Evolutionary conservation across 2,113 vertebrate genomes (phyloP).

Genomic region (Hyperoodon ampullatus): DNA sequence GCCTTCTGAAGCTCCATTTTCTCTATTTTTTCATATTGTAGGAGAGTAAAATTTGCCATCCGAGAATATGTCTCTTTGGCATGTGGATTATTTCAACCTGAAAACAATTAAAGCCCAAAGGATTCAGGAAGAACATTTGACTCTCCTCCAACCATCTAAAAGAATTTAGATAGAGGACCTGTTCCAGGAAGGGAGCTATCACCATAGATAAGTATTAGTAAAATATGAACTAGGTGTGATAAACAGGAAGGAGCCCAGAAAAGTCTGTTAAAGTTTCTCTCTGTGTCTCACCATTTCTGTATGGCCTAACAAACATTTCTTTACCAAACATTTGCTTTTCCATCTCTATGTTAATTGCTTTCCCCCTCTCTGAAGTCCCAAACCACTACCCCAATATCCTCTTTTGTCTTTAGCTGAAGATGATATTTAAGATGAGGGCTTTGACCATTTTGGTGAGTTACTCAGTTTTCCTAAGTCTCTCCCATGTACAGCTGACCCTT

Average conservation of each 20-base stretch:
- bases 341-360: not conserved
- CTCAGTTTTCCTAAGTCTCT: not conserved
- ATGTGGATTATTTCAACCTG: not conserved
- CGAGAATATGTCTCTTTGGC: not conserved
- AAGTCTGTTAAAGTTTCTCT: not conserved
- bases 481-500: not conserved
- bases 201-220: not conserved
- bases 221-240: not conserved
- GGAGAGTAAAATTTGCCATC: not conserved
- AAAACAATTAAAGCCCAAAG: not conserved
- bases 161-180: not conserved
- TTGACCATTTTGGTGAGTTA: not conserved
- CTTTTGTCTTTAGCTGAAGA: not conserved
- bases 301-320: not conserved
- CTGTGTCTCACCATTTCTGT: not conserved
- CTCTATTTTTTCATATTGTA: conserved; percentile 12
- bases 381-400: not conserved
- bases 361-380: not conserved
- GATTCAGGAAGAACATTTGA: not conserved
- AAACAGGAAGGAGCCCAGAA: not conserved
- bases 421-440: not conserved
- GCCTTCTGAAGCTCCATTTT: not conserved
- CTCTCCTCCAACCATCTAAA: not conserved
- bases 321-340: not conserved
- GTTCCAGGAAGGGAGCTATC: not conserved